phyloP scores from a whole-genome alignment of 2,888 invertebrate species.

The Sarcophaga caerulescens region DNA sequence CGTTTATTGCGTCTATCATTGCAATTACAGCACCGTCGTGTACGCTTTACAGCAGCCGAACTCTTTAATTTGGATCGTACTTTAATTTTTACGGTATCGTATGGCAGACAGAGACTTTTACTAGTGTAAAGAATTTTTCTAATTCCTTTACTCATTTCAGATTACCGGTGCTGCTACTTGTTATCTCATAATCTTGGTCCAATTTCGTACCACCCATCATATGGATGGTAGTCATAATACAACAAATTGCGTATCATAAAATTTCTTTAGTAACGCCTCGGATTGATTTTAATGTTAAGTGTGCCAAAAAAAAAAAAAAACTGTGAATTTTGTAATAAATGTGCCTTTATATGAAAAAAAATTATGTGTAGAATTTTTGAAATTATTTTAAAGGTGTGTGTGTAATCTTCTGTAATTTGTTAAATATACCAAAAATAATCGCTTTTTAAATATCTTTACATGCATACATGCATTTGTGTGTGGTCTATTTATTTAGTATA shows the following conservation, averaged over 20 bases:
- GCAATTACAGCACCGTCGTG: conserved; percentile 78
- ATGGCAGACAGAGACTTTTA: neutral
- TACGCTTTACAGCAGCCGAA: conserved; percentile 80
- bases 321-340: conserved; percentile 16
- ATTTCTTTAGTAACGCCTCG: neutral
- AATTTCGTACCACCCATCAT: conserved; percentile 76
- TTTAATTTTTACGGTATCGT: conserved; percentile 79
- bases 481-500: no score
- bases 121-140: neutral
- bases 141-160: conserved; percentile 70
- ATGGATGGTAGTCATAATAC: conserved; percentile 34
- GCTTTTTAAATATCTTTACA: no score
- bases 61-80: conserved; percentile 80
- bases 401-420: no score
- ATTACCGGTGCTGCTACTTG: conserved; percentile 80
- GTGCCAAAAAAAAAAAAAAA: conserved; percentile 44
- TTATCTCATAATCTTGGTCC: conserved; percentile 80
- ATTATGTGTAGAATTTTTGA: no score
- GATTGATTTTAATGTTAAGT: conserved; percentile 2
- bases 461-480: no score
- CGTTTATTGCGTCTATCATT: conserved; percentile 77
- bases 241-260: conserved; percentile 54
- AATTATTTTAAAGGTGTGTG: no score
- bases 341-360: conserved; percentile 46
- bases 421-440: no score